These are phyloP conservation scores for Drosophila peninsularis DNA, from an alignment of 2,888 invertebrate species.

Conservation along the genomic window DNA sequence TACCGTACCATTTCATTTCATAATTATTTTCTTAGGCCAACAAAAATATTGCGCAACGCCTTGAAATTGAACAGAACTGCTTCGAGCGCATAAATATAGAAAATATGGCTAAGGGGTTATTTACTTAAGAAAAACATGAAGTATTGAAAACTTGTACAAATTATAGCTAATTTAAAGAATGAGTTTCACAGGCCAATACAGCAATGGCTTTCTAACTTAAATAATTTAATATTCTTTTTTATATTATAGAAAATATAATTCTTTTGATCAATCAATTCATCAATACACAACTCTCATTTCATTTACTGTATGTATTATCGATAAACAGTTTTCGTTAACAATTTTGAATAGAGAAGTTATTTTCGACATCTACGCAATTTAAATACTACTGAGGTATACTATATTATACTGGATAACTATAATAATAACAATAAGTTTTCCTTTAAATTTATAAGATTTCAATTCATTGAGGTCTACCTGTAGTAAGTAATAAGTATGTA, in stretches of 20 bases:
- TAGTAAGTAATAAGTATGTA: no score
- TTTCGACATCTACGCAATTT: no score
- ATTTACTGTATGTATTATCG: no score
- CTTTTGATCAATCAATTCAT: no score
- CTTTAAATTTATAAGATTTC: not conserved
- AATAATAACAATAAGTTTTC: not conserved
- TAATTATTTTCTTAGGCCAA: constrained; percentile 10
- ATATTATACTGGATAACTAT: not conserved
- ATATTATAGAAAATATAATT: no score
- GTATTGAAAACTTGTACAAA: constrained; percentile 1
- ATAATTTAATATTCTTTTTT: no score
- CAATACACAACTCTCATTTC: no score
- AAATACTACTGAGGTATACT: no score
- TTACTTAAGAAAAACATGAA: not conserved
- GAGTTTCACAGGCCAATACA: not conserved
- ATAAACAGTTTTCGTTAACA: no score
- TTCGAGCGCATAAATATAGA: constrained; percentile 20
- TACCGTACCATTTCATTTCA: constrained; percentile 14
- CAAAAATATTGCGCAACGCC: constrained; percentile 38
- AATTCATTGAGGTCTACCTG: no score
- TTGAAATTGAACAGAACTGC: constrained; percentile 28
- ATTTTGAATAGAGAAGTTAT: no score
- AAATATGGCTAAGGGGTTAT: constrained; percentile 1
- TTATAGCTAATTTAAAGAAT: not conserved
- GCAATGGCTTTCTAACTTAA: not conserved